These are phyloP conservation scores for Scatophagus argus DNA, from an alignment of 2,113 vertebrate species.

Conservation along the genomic window DNA sequence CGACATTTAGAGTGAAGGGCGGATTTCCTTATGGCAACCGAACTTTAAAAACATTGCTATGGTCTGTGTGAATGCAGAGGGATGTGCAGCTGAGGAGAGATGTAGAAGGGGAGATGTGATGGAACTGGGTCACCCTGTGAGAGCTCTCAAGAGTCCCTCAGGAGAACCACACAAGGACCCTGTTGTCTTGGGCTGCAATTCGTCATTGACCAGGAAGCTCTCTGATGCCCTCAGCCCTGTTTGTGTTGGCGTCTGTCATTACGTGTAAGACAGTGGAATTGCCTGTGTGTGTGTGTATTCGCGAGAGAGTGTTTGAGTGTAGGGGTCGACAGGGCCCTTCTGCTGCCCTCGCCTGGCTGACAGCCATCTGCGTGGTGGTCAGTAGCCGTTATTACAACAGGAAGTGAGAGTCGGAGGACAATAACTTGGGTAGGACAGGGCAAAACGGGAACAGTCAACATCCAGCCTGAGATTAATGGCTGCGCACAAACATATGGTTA, in stretches of 20 bases:
- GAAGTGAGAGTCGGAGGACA: slow-evolving; percentile 66
- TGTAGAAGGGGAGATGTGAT: slow-evolving; percentile 67
- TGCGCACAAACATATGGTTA: slow-evolving; percentile 77
- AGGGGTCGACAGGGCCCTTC: slow-evolving; percentile 71
- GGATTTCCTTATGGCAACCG: slow-evolving; percentile 21
- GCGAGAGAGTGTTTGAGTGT: slow-evolving; percentile 16
- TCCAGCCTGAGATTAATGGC: slow-evolving; percentile 74
- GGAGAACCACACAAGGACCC: slow-evolving; percentile 68
- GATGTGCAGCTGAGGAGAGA: slow-evolving; percentile 31
- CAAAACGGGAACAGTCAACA: slow-evolving; percentile 71
- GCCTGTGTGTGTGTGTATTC: slow-evolving; percentile 12
- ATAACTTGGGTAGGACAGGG: slow-evolving; percentile 68
- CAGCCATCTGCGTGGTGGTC: slow-evolving; percentile 80
- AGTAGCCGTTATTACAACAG: slow-evolving; percentile 66
- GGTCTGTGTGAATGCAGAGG: slow-evolving; percentile 29
- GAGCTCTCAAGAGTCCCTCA: slow-evolving; percentile 75
- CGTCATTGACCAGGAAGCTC: slow-evolving; percentile 76
- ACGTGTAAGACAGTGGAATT: slow-evolving; percentile 47
- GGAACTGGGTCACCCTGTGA: slow-evolving; percentile 85
- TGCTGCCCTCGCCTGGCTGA: slow-evolving; percentile 73
- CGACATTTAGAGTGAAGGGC: slow-evolving; percentile 28
- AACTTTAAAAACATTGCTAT: slow-evolving; percentile 33
- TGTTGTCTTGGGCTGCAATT: slow-evolving; percentile 79
- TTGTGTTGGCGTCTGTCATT: slow-evolving; percentile 64
- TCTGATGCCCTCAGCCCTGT: slow-evolving; percentile 54